phyloP scores from a whole-genome alignment of 2,888 invertebrate genomes.

The Dinocampus coccinellae region DNA sequence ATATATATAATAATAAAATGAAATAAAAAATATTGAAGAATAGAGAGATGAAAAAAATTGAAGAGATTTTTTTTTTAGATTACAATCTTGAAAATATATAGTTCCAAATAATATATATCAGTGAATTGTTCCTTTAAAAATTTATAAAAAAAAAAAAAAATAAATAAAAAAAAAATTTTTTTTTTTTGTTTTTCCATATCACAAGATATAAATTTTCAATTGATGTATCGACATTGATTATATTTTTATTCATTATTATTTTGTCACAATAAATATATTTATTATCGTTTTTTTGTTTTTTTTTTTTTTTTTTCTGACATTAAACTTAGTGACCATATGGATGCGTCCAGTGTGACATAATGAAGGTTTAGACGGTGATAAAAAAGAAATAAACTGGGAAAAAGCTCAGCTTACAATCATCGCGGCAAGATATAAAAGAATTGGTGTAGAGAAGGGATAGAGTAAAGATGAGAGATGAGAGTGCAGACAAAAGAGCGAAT shows the following conservation, averaged over 20 bases:
- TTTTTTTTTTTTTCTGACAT: constrained; percentile 19
- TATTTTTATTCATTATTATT: too few relatives aligned
- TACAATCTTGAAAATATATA: constrained; percentile 27
- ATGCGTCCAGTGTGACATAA: constrained; percentile 52
- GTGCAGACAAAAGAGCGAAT: constrained; percentile 57
- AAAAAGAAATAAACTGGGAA: constrained; percentile 51
- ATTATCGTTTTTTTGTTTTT: constrained; percentile 22
- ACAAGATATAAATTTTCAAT: too few relatives aligned
- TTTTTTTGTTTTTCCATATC: too few relatives aligned
- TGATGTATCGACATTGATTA: too few relatives aligned
- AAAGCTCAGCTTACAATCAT: constrained; percentile 65
- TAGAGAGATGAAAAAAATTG: not conserved
- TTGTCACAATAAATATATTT: too few relatives aligned
- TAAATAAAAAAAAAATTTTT: too few relatives aligned
- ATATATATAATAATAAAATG: not conserved
- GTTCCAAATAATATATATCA: not conserved
- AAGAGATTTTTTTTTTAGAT: constrained; percentile 6
- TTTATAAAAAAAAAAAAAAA: too few relatives aligned
- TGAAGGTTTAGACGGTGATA: constrained; percentile 43
- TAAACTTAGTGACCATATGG: constrained; percentile 65
- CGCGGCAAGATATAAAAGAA: constrained; percentile 64
- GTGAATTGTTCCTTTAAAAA: too few relatives aligned
- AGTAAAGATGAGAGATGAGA: constrained; percentile 22
- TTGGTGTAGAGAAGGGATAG: constrained; percentile 3
- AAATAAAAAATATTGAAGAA: not conserved